Evolutionary conservation across 2,888 invertebrate genomes (phyloP), one percentile per base, ranked within the genome.

Genomic region (Gymnosoma rotundatum): DNA sequence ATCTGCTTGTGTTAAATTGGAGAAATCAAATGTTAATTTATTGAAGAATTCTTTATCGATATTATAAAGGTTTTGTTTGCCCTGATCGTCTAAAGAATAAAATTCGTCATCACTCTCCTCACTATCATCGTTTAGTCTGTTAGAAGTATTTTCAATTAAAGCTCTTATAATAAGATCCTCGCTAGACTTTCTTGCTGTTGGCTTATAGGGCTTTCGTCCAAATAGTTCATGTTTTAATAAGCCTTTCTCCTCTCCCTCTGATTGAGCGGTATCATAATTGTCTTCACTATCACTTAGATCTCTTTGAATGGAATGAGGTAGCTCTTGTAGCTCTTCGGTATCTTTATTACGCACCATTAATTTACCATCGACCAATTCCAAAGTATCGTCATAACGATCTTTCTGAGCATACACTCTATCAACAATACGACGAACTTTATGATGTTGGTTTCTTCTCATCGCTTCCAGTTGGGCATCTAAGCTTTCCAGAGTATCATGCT

Each of bases 291-390:
- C 88, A 56, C 84, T 83, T 18, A 60, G 67, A 16, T 64, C 45
- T 1, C 82, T 18, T 45, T 54, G 54, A 9, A 6, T 10, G 10
- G 56, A 42, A 1, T 86, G 86, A 0, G 89, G 89, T 20, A 90
- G 70, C 16, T 91, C 90, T 21, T 87, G 86, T 9, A 91, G 32
- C 5, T 86, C 87, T 0, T 90, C 89, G 0, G 90, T 87, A 50
- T 87, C 86, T 61, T 89, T 88, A 48, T 90, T 90, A 1, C 90
- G 87, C 54, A 91, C 86, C 86, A 91, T 88, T 78, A 92, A 76
- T 16, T 88, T 88, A 21, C 89, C 88, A 79, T 91, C 88, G 1
- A 91, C 86, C 6, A 91, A 87, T 36, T 92, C 92, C 6, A 92
- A 73, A 0, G 86, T 87, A 69, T 92, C 90, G 20, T 90, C 87